Percentiles rank a stretch among this genome's conserved stretches.
phyloP scores from a whole-genome alignment of 1,140 invertebrate species.

The Brachionus plicatilis region DNA sequence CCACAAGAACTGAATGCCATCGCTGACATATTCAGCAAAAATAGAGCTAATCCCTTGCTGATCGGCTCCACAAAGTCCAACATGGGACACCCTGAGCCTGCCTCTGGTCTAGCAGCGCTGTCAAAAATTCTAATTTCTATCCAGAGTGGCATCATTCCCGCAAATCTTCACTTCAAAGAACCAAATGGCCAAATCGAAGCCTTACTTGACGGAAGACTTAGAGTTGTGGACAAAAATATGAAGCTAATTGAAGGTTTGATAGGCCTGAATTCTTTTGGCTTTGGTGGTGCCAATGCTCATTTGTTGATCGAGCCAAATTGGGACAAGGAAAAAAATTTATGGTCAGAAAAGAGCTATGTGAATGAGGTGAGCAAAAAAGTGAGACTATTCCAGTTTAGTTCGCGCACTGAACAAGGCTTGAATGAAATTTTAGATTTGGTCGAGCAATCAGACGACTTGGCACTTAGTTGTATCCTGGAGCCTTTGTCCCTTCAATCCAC shows the following conservation, averaged over 20 bases:
- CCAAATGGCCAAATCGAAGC: constrained; percentile 85
- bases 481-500: constrained; percentile 67
- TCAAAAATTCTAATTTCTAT: constrained; percentile 44
- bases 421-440: constrained; percentile 63
- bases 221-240: constrained; percentile 73
- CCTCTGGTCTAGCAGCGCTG: constrained; percentile 66
- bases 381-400: constrained; percentile 54
- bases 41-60: constrained; percentile 67
- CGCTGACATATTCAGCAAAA: constrained; percentile 79
- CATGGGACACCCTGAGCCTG: constrained; percentile 93
- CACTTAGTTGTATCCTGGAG: constrained; percentile 61
- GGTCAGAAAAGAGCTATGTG: neutral
- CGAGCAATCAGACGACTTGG: constrained; percentile 45
- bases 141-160: constrained; percentile 43
- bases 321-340: neutral
- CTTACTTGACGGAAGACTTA: constrained; percentile 73
- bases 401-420: constrained; percentile 75
- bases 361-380: neutral
- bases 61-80: constrained; percentile 95
- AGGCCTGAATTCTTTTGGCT: constrained; percentile 90
- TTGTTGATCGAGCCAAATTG: constrained; percentile 67
- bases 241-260: constrained; percentile 72
- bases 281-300: constrained; percentile 93
- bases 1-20: constrained; percentile 92
- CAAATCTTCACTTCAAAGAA: constrained; percentile 77